Evolutionary conservation across 2,797 vertebrate species (phyloP).

Genomic region (Limnodromus scolopaceus): DNA sequence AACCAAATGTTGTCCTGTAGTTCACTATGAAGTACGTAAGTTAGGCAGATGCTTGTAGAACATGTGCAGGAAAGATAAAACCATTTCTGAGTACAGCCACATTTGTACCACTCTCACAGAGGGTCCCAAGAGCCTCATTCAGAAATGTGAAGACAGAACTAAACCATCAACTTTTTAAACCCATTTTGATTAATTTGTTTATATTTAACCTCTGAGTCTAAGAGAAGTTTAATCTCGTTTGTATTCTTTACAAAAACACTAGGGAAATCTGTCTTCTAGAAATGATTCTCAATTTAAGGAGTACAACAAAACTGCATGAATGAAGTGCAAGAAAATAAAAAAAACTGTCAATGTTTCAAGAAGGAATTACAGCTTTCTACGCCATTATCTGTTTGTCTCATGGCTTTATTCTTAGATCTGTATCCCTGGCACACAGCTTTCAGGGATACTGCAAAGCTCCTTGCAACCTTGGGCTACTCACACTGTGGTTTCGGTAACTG

Average conservation of each 20-base stretch:
- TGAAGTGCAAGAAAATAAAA: background rate
- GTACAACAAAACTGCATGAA: background rate
- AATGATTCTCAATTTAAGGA: background rate
- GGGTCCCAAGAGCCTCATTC: background rate
- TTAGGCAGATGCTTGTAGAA: background rate
- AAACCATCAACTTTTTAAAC: background rate
- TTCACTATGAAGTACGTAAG: background rate
- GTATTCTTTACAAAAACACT: background rate
- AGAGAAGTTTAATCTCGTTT: background rate
- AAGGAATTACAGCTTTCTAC: background rate
- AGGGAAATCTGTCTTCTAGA: background rate
- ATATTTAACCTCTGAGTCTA: background rate
- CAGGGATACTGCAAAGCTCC: background rate
- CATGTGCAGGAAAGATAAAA: background rate
- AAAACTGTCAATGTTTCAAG: background rate
- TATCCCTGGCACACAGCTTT: background rate
- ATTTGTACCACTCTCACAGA: background rate
- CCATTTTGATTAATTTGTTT: background rate
- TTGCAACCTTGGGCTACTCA: background rate
- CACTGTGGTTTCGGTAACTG: background rate
- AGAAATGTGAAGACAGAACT: background rate
- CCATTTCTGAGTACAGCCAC: background rate
- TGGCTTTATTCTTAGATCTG: background rate
- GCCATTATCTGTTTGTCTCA: background rate
- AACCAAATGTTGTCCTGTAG: background rate